Conservation (phyloP, 2,888 invertebrate genomes). For the Priocnemis perturbator region DNA sequence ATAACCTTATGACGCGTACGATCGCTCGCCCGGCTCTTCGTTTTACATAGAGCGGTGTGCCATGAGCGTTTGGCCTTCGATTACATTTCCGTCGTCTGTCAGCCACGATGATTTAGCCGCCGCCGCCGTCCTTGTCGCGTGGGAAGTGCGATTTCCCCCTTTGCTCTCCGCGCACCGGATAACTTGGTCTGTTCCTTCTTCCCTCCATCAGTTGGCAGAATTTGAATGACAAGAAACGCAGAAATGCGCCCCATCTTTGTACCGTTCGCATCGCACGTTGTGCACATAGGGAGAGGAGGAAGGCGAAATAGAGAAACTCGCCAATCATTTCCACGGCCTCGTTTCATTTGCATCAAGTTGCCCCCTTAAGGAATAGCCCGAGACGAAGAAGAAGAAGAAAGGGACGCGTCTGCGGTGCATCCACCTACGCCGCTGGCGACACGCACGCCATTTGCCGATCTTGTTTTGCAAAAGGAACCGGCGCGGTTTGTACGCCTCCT, state of each 20-base stretch:
- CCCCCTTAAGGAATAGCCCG: conserved; percentile 38
- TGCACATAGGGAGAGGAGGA: conserved; percentile 9
- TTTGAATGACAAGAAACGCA: too few species aligned
- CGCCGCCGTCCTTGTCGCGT: too few species aligned
- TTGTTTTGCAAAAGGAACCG: conserved; percentile 62
- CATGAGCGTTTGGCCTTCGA: conserved; percentile 8
- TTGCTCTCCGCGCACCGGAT: too few species aligned
- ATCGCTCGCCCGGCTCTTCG: neutral
- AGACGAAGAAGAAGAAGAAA: conserved; percentile 17
- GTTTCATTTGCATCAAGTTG: conserved; percentile 47
- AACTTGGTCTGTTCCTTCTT: too few species aligned
- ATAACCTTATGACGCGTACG: conserved; percentile 33
- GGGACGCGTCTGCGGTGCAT: conserved; percentile 18
- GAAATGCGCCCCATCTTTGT: too few species aligned
- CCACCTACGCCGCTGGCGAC: conserved; percentile 53
- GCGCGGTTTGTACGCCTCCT: conserved; percentile 43
- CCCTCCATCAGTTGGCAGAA: too few species aligned
- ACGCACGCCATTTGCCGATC: conserved; percentile 16
- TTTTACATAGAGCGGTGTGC: conserved; percentile 3
- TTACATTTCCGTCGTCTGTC: conserved; percentile 26
- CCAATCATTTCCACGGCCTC: conserved; percentile 40
- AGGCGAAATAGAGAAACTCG: conserved; percentile 30
- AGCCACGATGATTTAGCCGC: neutral
- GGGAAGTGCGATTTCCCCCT: too few species aligned
- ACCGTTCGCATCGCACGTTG: neutral